Percentiles rank a stretch among this genome's conserved stretches.
Conservation (phyloP, 2,797 vertebrate species). For the Rhinophrynus dorsalis region DNA sequence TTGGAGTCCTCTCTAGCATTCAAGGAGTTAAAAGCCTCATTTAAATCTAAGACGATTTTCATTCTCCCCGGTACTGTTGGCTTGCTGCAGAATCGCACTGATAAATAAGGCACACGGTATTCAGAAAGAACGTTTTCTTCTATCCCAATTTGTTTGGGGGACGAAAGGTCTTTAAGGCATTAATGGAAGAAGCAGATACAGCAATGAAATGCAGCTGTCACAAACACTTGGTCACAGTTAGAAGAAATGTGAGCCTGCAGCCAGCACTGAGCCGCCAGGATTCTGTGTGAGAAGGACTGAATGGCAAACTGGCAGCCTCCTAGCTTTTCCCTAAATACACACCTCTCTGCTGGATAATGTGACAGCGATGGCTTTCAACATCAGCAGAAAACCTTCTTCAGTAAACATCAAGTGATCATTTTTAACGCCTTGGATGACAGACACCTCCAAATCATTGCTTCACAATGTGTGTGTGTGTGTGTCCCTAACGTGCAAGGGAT, state of each 20-base stretch:
- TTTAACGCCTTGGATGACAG: no score
- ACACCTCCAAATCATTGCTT: no score
- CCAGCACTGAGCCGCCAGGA: neutral
- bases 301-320: slow-evolving; percentile 5
- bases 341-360: neutral
- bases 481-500: no score
- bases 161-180: neutral
- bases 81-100: no score
- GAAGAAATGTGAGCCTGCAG: slow-evolving; percentile 28
- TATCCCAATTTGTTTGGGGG: neutral
- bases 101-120: no score
- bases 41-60: no score
- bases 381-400: neutral
- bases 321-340: slow-evolving; percentile 5
- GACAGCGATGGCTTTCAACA: neutral
- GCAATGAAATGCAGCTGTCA: slow-evolving; percentile 39
- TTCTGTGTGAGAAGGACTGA: slow-evolving; percentile 24
- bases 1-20: no score
- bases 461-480: no score
- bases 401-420: no score
- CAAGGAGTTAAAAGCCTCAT: no score
- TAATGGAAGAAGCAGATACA: slow-evolving; percentile 28
- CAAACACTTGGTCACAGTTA: slow-evolving; percentile 42
- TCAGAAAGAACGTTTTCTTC: no score
- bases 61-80: no score